phyloP scores from a whole-genome alignment of 2,888 invertebrate genomes.

The Ochropleura plecta region DNA sequence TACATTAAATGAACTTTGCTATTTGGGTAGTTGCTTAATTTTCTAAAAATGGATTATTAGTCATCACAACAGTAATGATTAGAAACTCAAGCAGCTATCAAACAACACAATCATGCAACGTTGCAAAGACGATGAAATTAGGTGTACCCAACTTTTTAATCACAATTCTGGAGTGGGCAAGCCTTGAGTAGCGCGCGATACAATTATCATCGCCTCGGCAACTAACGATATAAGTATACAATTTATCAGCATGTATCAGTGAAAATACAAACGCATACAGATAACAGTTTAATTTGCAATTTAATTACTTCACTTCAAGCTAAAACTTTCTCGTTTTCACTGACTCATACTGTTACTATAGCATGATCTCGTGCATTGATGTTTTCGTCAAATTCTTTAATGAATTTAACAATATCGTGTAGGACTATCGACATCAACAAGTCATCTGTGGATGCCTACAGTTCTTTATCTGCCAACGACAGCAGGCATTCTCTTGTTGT shows the following conservation, averaged over 20 bases:
- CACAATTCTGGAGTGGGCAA: constrained; percentile 41
- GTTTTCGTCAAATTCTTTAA: constrained; percentile 56
- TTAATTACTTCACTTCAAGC: constrained; percentile 56
- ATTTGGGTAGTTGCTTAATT: constrained; percentile 45
- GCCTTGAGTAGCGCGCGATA: constrained; percentile 31
- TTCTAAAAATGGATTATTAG: constrained; percentile 17
- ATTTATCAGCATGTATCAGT: constrained; percentile 67
- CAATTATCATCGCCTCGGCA: constrained; percentile 60
- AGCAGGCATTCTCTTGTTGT: constrained; percentile 34
- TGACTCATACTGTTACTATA: constrained; percentile 62
- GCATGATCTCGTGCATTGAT: constrained; percentile 65
- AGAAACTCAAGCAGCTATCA: constrained; percentile 57
- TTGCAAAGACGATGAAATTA: constrained; percentile 56
- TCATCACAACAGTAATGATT: constrained; percentile 34
- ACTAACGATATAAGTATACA: constrained; percentile 53
- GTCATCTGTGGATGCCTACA: constrained; percentile 20
- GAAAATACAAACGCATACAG: constrained; percentile 63
- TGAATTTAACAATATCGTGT: constrained; percentile 50
- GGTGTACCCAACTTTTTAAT: constrained; percentile 39
- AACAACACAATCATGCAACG: constrained; percentile 64
- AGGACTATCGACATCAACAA: constrained; percentile 14
- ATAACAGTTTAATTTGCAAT: constrained; percentile 69
- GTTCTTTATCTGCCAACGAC: constrained; percentile 5
- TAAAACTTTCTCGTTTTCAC: constrained; percentile 72
- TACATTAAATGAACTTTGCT: constrained; percentile 43